These are phyloP conservation scores for Hippocampus guttulatus DNA, from an alignment of 2,113 vertebrate species.

Conservation along the genomic window DNA sequence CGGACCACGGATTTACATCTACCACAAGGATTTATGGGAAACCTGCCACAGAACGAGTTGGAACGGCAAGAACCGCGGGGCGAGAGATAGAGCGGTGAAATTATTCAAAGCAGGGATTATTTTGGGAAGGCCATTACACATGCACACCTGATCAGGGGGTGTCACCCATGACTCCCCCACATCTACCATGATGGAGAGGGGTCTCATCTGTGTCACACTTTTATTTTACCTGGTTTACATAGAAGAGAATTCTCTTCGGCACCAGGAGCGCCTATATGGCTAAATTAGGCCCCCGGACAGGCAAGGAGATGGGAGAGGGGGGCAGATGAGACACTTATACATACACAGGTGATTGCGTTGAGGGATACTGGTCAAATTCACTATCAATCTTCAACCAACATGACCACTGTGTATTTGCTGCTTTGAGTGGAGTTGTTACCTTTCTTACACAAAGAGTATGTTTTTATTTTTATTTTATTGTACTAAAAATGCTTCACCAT, in stretches of 20 bases:
- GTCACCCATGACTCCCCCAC: conserved; percentile 79
- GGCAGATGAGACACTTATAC: conserved; percentile 66
- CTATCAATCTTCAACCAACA: conserved; percentile 59
- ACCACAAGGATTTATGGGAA: conserved; percentile 87
- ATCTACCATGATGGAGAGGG: conserved; percentile 84
- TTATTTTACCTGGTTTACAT: conserved; percentile 82
- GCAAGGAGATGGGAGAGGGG: conserved; percentile 62
- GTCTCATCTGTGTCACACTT: conserved; percentile 63
- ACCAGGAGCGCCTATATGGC: conserved; percentile 69
- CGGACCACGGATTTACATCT: conserved; percentile 73
- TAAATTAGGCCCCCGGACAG: conserved; percentile 74
- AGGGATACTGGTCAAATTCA: conserved; percentile 69
- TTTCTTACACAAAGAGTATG: neutral
- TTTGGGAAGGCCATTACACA: conserved; percentile 88
- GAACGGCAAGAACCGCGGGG: conserved; percentile 86
- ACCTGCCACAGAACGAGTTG: conserved; percentile 84
- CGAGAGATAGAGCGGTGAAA: conserved; percentile 73
- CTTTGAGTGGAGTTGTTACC: conserved; percentile 33
- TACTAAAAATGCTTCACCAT: too few relatives aligned
- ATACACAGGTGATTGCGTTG: conserved; percentile 67
- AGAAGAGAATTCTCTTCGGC: conserved; percentile 75
- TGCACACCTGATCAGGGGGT: conserved; percentile 87
- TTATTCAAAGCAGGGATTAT: conserved; percentile 92
- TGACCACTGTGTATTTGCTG: conserved; percentile 37
- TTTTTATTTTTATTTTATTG: neutral